Base-by-base conservation (phyloP, 2,797 vertebrate species). In the Oophaga sylvatica region DNA sequence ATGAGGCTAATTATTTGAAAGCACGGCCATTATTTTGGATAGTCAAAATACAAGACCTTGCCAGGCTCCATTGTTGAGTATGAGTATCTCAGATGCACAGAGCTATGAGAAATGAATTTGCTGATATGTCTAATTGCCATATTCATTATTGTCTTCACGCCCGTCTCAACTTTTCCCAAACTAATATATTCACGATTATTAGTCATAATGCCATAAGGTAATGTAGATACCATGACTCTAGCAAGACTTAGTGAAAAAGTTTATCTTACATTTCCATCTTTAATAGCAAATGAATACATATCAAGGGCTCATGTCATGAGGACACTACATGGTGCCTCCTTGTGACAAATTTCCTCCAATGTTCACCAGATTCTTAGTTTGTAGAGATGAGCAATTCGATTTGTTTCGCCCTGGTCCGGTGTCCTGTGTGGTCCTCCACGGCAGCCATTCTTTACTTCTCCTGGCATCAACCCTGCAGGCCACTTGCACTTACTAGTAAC, bases 1-100 rank as follows among this genome's bases (percentile, higher is more conserved):
- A 91, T 91, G 88, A 91, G 78, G 85, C 87, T 90, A 60, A 83
- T 91, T 94, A 85, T 91, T 94, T 93, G 90, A 82, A 90, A 87
- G 88, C 90, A 68, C 87, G 78, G 89, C 62, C 90, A 90, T 88
- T 59, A 84, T 84, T 88, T 84, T 71, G 63, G 56, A 57, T 79
- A 70, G 87, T 87, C 80, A 87, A 77, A 87, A 80, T 79, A 85
- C 62, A 62, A 86, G 85, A 71, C 62, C 17, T 19, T 71, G 77
- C 84, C 84, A 86, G 35, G 17, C 62, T 81, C 67, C 48, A 73
- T 73, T 75, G 85, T 73, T 71, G 20, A 48, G 67, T 56, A 16
- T 3, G 60, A 80, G 62, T 70, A 80, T 79, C 77, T 86, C 77
- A n/a, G 29, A 80, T 70, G 59, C 53, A 60, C 76, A 86, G 84